Conservation (phyloP, 2,113 vertebrate genomes). For the Irena cyanogastra region DNA sequence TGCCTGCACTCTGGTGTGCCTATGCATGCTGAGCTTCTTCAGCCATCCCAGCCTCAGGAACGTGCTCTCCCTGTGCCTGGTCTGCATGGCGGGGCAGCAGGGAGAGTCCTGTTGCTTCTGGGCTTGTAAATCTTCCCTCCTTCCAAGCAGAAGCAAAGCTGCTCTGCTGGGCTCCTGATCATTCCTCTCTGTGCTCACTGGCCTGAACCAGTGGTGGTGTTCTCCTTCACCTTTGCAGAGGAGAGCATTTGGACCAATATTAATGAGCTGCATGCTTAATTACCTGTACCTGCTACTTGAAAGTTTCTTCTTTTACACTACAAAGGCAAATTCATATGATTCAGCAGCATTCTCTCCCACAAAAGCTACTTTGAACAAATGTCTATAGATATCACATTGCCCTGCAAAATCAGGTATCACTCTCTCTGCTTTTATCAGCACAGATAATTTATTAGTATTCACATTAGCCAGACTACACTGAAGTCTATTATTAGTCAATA, state of each 20-base stretch:
- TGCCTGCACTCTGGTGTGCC: not conserved
- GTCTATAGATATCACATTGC: not conserved
- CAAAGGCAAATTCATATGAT: not conserved
- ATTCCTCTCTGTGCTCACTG: not conserved
- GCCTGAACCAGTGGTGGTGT: accelerated
- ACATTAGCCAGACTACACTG: not conserved
- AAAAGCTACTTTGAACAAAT: not conserved
- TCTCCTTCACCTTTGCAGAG: not conserved
- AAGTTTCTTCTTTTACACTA: not conserved
- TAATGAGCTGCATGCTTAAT: not conserved
- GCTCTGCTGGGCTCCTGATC: not conserved
- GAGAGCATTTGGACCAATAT: not conserved
- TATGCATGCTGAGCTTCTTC: not conserved
- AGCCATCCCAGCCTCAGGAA: not conserved
- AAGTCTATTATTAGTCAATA: not conserved
- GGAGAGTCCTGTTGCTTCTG: not conserved
- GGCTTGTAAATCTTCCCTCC: not conserved
- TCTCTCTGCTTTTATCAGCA: not conserved
- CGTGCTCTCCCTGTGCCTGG: not conserved
- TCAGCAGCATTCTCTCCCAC: not conserved
- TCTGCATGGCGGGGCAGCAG: not conserved
- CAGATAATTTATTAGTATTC: not conserved
- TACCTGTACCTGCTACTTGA: not conserved
- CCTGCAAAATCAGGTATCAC: not conserved
- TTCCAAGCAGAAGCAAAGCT: not conserved